phyloP scores from a whole-genome alignment of 1,140 invertebrate species.

The Achatina immaculata region DNA sequence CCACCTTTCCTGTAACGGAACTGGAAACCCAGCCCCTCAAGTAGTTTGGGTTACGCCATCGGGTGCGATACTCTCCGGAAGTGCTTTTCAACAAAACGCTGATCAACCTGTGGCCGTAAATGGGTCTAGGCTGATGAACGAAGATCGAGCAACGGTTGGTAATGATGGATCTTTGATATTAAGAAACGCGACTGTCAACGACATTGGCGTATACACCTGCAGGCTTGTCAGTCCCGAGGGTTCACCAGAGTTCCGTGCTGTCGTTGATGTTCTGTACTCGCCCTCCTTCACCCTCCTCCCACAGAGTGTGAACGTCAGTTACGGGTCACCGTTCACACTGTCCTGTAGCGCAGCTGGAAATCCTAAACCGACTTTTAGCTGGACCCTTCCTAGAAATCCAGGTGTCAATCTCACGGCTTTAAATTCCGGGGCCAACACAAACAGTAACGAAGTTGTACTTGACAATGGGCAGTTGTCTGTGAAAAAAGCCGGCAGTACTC shows the following conservation, averaged over 20 bases:
- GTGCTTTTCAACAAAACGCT: too few relatives aligned
- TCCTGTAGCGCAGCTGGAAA: constrained; percentile 7
- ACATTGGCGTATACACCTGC: constrained; percentile 16
- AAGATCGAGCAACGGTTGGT: not conserved
- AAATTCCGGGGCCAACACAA: not conserved
- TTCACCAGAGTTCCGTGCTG: not conserved
- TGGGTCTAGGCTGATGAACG: not conserved
- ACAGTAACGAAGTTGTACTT: not conserved
- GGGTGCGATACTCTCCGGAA: not conserved
- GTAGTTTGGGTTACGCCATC: not conserved
- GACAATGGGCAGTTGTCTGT: not conserved
- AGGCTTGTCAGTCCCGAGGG: constrained; percentile 7
- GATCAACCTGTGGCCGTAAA: not conserved
- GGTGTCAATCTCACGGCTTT: not conserved
- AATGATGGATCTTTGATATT: not conserved
- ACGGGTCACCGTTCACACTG: not conserved
- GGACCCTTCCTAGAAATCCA: not conserved
- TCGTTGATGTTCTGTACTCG: constrained; percentile 2
- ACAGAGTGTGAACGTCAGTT: not conserved
- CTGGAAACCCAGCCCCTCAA: not conserved
- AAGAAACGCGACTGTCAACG: not conserved
- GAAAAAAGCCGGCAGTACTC: too few relatives aligned
- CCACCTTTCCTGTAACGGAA: not conserved
- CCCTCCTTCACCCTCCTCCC: not conserved
- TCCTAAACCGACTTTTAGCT: constrained; percentile 5